phyloP scores from a whole-genome alignment of 2,888 invertebrate species.

The Eucera pruinosa region DNA sequence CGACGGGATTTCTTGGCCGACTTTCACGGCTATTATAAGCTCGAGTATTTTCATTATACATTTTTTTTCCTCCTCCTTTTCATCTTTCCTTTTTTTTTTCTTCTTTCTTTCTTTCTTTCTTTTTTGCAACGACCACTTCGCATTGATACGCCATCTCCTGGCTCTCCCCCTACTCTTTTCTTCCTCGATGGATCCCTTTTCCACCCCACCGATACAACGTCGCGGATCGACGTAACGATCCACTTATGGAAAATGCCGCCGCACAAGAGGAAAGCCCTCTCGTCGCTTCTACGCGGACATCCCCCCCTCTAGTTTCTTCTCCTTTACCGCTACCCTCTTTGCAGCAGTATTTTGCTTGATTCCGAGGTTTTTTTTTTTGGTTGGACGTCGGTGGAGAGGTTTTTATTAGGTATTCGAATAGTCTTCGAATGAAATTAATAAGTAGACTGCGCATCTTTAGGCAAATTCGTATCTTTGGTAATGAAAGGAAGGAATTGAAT shows the following conservation, averaged over 20 bases:
- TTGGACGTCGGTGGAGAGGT: too few relatives aligned
- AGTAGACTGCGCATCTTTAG: too few relatives aligned
- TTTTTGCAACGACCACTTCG: conserved; percentile 54
- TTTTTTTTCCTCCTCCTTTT: too few relatives aligned
- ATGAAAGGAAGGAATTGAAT: too few relatives aligned
- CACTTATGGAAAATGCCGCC: conserved; percentile 73
- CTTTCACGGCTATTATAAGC: conserved; percentile 63
- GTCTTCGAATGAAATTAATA: too few relatives aligned
- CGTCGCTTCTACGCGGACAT: conserved; percentile 70
- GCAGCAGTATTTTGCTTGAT: too few relatives aligned
- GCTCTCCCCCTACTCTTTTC: neutral
- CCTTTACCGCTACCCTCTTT: conserved; percentile 1
- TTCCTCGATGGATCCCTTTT: conserved; percentile 30
- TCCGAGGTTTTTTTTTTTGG: too few relatives aligned
- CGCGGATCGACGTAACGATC: conserved; percentile 72
- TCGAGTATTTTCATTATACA: conserved; percentile 64
- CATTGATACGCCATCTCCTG: conserved; percentile 58
- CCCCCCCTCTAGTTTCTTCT: conserved; percentile 22
- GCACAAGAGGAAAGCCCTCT: conserved; percentile 72
- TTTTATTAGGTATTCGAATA: too few relatives aligned
- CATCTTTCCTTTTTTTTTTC: too few relatives aligned
- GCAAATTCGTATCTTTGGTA: too few relatives aligned
- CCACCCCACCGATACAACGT: conserved; percentile 53
- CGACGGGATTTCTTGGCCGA: conserved; percentile 53
- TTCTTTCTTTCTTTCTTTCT: conserved; percentile 24